Evolutionary conservation across 2,797 vertebrate genomes (phyloP).

Genomic region (Okamejei kenojei): DNA sequence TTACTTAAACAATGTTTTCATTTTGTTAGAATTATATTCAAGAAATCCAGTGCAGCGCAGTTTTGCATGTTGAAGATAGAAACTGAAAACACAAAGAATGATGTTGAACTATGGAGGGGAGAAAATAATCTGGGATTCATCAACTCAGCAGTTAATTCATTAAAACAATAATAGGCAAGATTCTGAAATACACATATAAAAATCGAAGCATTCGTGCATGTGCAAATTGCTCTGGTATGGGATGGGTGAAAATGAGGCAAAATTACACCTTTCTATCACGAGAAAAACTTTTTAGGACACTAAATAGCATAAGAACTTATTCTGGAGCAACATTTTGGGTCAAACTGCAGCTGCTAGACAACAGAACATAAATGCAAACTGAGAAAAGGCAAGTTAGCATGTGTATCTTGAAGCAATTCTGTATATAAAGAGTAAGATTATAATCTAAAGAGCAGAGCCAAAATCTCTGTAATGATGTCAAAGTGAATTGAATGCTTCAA

Average conservation of each 20-base stretch:
- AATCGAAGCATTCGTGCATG: neutral
- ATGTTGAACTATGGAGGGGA: neutral
- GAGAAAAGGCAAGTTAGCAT: neutral
- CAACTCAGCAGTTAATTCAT: too few species aligned
- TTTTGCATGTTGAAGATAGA: neutral
- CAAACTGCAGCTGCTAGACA: neutral
- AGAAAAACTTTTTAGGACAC: neutral
- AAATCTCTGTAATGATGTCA: neutral
- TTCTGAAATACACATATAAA: neutral
- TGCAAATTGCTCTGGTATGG: neutral
- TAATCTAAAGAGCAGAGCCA: neutral
- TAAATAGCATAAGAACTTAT: neutral
- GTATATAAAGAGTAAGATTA: neutral
- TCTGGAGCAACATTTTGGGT: neutral
- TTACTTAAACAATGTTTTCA: neutral
- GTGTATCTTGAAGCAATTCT: neutral
- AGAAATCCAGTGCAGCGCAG: neutral
- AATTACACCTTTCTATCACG: too few species aligned
- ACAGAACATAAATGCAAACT: neutral
- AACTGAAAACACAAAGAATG: neutral
- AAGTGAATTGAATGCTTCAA: neutral
- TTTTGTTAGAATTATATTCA: neutral
- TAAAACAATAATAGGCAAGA: neutral
- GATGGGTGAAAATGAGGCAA: neutral
- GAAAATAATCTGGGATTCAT: neutral